phyloP scores from a whole-genome alignment of 2,797 vertebrate species.

The Lepus oiostolus region DNA sequence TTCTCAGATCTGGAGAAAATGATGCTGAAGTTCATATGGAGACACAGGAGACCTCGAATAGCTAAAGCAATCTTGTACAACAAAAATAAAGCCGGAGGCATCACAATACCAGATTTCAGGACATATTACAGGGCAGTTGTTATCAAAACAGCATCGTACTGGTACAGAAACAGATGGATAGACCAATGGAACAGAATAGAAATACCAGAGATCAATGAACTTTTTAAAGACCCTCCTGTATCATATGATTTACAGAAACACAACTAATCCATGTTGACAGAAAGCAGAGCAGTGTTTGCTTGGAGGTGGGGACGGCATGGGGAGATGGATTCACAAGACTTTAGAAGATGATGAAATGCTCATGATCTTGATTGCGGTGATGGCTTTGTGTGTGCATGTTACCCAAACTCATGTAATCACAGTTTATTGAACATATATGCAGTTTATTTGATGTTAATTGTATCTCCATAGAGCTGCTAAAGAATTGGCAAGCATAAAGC shows the following conservation, averaged over 20 bases:
- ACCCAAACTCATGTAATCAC: neutral
- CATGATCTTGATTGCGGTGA: neutral
- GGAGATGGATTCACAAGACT: neutral
- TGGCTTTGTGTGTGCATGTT: neutral
- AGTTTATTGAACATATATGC: neutral
- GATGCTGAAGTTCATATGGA: too few species aligned
- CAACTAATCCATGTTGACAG: neutral
- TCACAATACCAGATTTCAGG: too few species aligned
- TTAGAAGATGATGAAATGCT: neutral
- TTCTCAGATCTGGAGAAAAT: too few species aligned
- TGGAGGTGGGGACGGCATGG: neutral
- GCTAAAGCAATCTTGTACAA: too few species aligned
- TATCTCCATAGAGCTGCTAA: neutral
- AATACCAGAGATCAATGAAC: too few species aligned
- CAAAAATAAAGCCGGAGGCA: too few species aligned
- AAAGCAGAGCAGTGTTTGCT: neutral
- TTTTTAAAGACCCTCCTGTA: too few species aligned
- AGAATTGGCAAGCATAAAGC: neutral
- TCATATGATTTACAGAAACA: neutral
- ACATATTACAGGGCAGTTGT: too few species aligned
- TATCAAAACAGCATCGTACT: too few species aligned
- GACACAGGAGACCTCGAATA: too few species aligned
- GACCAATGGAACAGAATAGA: too few species aligned
- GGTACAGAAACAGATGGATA: too few species aligned
- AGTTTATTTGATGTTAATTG: neutral